phyloP scores from a whole-genome alignment of 2,797 vertebrate genomes.

The Eidolon dupreanum region DNA sequence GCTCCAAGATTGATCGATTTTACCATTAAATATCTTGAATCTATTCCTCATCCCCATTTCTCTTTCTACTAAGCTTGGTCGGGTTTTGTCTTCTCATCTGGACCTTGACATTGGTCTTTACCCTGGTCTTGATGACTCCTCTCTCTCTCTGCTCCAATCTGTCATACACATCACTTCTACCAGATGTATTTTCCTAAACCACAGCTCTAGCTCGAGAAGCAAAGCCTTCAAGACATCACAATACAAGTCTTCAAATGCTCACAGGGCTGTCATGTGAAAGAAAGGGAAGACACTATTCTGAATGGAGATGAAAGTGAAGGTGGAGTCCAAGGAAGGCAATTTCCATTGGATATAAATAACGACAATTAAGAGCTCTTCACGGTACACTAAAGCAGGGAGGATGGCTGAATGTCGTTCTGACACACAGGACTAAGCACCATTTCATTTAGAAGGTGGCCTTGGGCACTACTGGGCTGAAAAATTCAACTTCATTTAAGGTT shows the following conservation, averaged over 20 bases:
- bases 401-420: neutral
- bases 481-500: neutral
- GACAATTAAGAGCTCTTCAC: neutral
- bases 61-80: neutral
- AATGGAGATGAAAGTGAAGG: neutral
- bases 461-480: neutral
- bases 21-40: neutral
- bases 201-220: slow-evolving; percentile 12
- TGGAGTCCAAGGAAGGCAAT: neutral
- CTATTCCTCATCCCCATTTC: neutral
- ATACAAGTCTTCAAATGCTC: neutral
- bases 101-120: neutral
- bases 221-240: neutral
- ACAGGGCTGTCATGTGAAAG: neutral
- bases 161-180: neutral
- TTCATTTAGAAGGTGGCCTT: neutral
- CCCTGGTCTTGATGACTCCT: neutral
- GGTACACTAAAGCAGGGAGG: neutral
- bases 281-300: neutral
- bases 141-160: neutral
- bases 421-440: neutral
- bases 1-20: neutral
- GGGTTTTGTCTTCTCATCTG: neutral
- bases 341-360: neutral
- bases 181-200: neutral